phyloP scores from a whole-genome alignment of 2,113 vertebrate species.

The Neolamprologus brichardi region DNA sequence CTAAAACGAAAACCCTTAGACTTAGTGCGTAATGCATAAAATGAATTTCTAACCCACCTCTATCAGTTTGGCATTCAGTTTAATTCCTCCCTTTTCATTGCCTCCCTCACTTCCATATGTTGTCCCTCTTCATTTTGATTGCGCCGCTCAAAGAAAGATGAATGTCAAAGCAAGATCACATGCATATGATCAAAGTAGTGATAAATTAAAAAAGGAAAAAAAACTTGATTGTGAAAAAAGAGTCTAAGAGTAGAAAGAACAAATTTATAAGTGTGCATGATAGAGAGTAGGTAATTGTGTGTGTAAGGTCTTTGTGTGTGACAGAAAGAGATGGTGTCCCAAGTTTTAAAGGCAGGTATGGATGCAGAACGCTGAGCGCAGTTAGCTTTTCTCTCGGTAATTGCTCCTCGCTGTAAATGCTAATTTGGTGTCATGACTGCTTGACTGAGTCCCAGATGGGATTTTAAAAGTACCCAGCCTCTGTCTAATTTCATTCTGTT shows the following conservation, averaged over 20 bases:
- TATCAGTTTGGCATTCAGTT: slow-evolving; percentile 25
- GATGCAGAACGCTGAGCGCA: slow-evolving; percentile 53
- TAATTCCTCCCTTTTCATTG: slow-evolving; percentile 17
- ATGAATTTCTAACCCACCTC: slow-evolving; percentile 51
- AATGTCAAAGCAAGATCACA: slow-evolving; percentile 22
- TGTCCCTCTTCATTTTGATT: neutral
- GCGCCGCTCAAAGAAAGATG: slow-evolving; percentile 2
- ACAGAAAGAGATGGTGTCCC: slow-evolving; percentile 17
- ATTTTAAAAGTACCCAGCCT: slow-evolving; percentile 58
- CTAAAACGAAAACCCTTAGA: slow-evolving; percentile 23
- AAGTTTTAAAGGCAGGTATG: slow-evolving; percentile 55
- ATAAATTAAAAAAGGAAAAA: neutral
- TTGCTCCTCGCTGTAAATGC: slow-evolving; percentile 62
- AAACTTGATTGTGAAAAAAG: neutral
- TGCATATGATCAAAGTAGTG: neutral
- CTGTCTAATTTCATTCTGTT: slow-evolving; percentile 63
- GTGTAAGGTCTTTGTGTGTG: neutral
- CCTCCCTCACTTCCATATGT: neutral
- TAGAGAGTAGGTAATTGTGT: neutral
- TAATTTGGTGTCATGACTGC: slow-evolving; percentile 69
- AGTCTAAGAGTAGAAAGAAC: neutral
- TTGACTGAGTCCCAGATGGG: slow-evolving; percentile 59
- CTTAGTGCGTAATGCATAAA: slow-evolving; percentile 59
- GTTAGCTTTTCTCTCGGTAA: slow-evolving; percentile 60
- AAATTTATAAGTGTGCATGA: neutral